phyloP scores from a whole-genome alignment of 2,113 vertebrate genomes.

The Coracopsis vasa region DNA sequence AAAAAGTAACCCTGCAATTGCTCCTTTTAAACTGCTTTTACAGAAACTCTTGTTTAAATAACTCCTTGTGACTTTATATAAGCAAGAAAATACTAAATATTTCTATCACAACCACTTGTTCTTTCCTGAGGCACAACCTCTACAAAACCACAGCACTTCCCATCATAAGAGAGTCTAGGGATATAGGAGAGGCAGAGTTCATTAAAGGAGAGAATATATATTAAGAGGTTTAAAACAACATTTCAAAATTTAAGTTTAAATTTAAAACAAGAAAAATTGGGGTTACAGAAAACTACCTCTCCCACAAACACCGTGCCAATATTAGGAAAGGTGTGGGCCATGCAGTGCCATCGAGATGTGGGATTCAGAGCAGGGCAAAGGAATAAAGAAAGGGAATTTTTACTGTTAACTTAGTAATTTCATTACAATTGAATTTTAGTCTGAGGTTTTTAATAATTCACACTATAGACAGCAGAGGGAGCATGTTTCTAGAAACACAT shows the following conservation, averaged over 20 bases:
- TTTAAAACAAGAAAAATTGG: background rate
- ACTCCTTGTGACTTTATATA: background rate
- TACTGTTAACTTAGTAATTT: background rate
- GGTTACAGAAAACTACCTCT: background rate
- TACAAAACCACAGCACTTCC: background rate
- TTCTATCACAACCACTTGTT: background rate
- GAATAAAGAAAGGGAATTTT: background rate
- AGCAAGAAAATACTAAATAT: background rate
- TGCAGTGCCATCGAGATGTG: background rate
- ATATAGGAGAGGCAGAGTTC: background rate
- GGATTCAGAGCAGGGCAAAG: background rate
- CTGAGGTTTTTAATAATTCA: background rate
- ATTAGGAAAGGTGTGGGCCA: no score
- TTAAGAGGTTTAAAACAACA: background rate
- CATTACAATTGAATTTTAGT: background rate
- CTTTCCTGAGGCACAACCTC: background rate
- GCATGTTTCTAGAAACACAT: rapidly evolving
- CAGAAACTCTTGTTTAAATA: background rate
- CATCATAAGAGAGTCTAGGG: background rate
- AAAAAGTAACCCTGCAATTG: background rate
- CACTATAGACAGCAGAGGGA: conserved; percentile 64
- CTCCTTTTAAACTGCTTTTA: background rate
- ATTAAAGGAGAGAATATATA: background rate
- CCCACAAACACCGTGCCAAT: background rate
- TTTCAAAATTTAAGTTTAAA: background rate